phyloP scores from a whole-genome alignment of 2,113 vertebrate genomes.

The Tiliqua scincoides region DNA sequence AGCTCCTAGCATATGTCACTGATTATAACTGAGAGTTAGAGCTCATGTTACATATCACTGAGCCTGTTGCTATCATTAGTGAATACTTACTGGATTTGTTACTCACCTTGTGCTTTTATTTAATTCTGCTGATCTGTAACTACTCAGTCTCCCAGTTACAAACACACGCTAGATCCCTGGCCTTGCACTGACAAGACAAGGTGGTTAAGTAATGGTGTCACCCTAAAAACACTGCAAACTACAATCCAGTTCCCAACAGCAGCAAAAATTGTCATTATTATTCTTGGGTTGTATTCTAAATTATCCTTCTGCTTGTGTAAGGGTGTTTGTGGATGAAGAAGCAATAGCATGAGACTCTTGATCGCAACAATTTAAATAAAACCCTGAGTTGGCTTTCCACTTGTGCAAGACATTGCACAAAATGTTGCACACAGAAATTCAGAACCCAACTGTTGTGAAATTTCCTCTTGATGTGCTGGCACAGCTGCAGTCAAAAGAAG shows the following conservation, averaged over 20 bases:
- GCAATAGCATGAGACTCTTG: too few species aligned
- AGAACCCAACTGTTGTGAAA: too few species aligned
- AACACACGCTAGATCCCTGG: slow-evolving; percentile 4
- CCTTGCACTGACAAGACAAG: neutral
- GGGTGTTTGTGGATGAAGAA: too few species aligned
- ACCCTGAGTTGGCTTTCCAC: too few species aligned
- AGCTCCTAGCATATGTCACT: neutral
- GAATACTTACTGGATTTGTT: neutral
- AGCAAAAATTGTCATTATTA: neutral
- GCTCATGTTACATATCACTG: slow-evolving; percentile 22
- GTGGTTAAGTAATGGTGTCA: neutral
- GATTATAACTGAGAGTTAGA: neutral
- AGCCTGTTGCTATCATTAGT: slow-evolving; percentile 5
- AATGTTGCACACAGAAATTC: too few species aligned
- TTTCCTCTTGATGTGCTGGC: too few species aligned
- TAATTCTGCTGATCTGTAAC: neutral
- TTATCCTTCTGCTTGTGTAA: too few species aligned
- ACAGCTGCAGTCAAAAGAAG: too few species aligned
- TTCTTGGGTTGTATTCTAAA: too few species aligned
- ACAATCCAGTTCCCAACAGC: neutral
- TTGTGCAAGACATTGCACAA: too few species aligned
- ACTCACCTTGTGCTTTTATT: slow-evolving; percentile 8
- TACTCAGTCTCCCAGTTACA: slow-evolving; percentile 12
- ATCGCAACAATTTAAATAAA: too few species aligned
- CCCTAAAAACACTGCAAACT: neutral